Evolutionary conservation across 2,888 invertebrate species (phyloP).

Genomic region (Graphium colonna): DNA sequence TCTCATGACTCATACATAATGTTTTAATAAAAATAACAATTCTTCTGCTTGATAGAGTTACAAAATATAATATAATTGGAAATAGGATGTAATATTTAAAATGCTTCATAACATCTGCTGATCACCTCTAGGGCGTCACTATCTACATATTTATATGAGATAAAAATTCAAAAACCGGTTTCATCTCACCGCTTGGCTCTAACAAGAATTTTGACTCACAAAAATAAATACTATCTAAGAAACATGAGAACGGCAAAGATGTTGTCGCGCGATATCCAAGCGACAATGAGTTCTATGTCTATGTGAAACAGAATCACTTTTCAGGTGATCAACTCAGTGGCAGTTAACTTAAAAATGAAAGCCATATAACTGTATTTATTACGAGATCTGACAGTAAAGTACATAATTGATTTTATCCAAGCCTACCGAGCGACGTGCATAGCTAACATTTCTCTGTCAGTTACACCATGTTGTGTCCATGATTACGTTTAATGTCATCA

Average conservation of each 20-base stretch:
- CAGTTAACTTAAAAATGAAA: constrained; percentile 60
- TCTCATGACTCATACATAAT: too few relatives aligned
- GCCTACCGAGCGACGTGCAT: constrained; percentile 49
- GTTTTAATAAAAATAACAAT: constrained; percentile 36
- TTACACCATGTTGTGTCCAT: constrained; percentile 25
- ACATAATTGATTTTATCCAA: constrained; percentile 74
- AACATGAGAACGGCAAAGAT: constrained; percentile 70
- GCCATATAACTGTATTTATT: constrained; percentile 71
- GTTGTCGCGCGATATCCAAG: constrained; percentile 47
- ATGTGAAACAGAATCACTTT: constrained; percentile 51
- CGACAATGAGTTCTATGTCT: constrained; percentile 50
- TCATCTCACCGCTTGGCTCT: constrained; percentile 63
- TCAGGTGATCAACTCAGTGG: constrained; percentile 38
- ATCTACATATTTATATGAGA: constrained; percentile 70
- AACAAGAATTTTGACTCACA: constrained; percentile 75
- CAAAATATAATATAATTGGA: constrained; percentile 51
- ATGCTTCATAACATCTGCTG: constrained; percentile 54
- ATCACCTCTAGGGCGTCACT: constrained; percentile 67
- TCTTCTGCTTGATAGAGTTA: constrained; percentile 40
- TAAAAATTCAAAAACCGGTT: constrained; percentile 69
- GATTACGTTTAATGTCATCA: constrained; percentile 20
- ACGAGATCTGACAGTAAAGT: constrained; percentile 73
- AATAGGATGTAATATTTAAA: constrained; percentile 55
- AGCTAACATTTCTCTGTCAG: constrained; percentile 52
- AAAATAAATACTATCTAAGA: constrained; percentile 76